Evolutionary conservation across 2,797 vertebrate genomes (phyloP), one percentile per base, ranked within the genome.

Genomic region (Diplodus puntazzo): DNA sequence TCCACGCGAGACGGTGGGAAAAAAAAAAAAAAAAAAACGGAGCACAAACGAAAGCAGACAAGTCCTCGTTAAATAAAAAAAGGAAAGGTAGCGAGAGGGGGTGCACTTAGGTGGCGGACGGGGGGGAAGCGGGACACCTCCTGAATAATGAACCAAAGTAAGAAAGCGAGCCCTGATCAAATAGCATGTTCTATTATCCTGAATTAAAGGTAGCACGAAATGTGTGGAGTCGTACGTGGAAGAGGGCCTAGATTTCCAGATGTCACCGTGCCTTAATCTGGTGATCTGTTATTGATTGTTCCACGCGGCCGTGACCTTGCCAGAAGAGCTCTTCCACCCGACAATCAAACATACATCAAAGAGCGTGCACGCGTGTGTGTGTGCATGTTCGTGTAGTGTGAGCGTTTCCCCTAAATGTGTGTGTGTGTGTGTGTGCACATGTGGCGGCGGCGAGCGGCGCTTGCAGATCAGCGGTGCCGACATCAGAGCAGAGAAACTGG

Each of bases 241-340:
- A 3, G 30, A 82, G 81, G 87, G 80, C 82, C 73, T 1, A 78
- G 88, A 82, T 85, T 88, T 87, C 91, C 89, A 92, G 84, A 92
- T 90, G 91, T 91, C 87, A 88, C 80, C 82, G 53, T 81, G 92
- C 92, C 91, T 93, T 93, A 91, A 95, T 95, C 94, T 89, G 90
- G 45, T 55, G 75, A 94, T 95, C 91, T 91, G 90, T 84, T 94
- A 95, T 94, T 90, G 93, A 96, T 95, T 94, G 92, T 85, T 89
- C 87, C 87, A 88, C 80, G 84, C 48, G 75, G 80, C 81, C 82
- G 27, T 89, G 92, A 94, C 92, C 91, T 96, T 93, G 92, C 95
- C 92, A 93, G 90, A 85, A 92, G 87, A 93, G 92, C 89, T 91
- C 83, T 90, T 90, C 89, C 89, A 91, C 84, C 92, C 87, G 79